These are phyloP conservation scores for Saguinus imperator DNA, from an alignment of 2,113 vertebrate species.

Conservation along the genomic window DNA sequence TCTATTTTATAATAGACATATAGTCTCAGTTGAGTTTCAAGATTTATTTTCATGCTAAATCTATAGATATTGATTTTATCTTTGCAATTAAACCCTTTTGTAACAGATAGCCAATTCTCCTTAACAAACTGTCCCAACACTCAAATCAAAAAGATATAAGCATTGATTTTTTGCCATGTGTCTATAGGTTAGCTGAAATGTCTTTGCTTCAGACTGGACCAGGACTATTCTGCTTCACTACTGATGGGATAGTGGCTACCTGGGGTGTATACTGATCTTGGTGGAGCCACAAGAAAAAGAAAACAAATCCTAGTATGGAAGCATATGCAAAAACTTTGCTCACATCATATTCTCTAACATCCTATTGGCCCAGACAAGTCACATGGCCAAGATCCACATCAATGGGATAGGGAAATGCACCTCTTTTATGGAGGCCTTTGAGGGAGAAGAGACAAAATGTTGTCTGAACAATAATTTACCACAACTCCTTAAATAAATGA, in stretches of 20 bases:
- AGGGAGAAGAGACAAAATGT: not conserved
- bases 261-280: not conserved
- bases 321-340: not conserved
- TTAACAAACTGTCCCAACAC: not conserved
- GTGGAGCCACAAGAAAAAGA: not conserved
- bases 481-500: not conserved
- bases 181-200: not conserved
- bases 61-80: not conserved
- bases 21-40: not conserved
- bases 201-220: not conserved
- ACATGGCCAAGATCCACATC: not conserved
- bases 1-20: not conserved
- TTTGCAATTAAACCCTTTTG: not conserved
- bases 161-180: not conserved
- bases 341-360: not conserved
- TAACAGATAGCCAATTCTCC: not conserved
- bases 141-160: conserved; percentile 16
- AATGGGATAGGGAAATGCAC: not conserved
- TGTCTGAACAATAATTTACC: conserved; percentile 7
- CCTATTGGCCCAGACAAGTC: not conserved
- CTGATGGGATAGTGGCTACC: not conserved
- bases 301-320: not conserved
- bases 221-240: not conserved
- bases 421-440: not conserved
- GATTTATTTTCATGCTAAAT: conserved; percentile 12